These are phyloP conservation scores for Zoanthus gigantus DNA, from an alignment of 92 coral and sea anemone genomes.

Conservation along the genomic window DNA sequence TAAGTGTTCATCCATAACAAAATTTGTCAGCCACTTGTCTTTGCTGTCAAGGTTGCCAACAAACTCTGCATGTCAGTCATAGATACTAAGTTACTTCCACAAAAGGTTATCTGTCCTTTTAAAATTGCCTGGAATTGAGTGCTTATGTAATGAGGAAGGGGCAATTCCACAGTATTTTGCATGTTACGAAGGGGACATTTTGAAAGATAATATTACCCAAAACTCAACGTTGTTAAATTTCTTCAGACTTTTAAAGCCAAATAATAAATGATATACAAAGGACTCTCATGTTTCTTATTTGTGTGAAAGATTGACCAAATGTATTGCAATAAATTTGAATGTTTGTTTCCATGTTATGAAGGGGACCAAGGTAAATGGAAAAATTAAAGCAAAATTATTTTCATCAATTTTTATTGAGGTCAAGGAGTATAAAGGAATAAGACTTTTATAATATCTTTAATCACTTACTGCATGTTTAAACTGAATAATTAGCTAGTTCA, in stretches of 20 bases:
- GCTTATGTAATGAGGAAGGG: constrained; percentile 35
- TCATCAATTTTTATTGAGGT: no score
- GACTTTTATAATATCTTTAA: neutral
- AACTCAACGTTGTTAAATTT: neutral
- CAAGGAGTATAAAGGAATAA: neutral
- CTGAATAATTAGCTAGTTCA: no score
- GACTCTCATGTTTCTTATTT: constrained; percentile 3
- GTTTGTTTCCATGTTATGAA: no score
- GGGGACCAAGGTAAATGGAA: no score
- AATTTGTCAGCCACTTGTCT: constrained; percentile 48
- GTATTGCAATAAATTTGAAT: no score
- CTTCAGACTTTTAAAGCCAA: neutral
- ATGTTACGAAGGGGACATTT: no score
- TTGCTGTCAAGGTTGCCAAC: constrained; percentile 25
- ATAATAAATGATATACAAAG: neutral
- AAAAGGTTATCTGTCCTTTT: constrained; percentile 46
- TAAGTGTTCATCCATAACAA: constrained; percentile 45
- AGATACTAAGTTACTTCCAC: constrained; percentile 34
- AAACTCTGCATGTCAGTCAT: constrained; percentile 48
- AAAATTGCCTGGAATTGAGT: constrained; percentile 51
- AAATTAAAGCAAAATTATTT: no score
- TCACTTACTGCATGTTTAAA: no score
- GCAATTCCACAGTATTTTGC: no score
- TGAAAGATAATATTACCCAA: no score
- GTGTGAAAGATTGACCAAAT: no score